Percentiles rank a stretch among this genome's conserved stretches.
Evolutionary conservation across 2,797 vertebrate genomes (phyloP).

Genomic region (Crypturellus tataupa): DNA sequence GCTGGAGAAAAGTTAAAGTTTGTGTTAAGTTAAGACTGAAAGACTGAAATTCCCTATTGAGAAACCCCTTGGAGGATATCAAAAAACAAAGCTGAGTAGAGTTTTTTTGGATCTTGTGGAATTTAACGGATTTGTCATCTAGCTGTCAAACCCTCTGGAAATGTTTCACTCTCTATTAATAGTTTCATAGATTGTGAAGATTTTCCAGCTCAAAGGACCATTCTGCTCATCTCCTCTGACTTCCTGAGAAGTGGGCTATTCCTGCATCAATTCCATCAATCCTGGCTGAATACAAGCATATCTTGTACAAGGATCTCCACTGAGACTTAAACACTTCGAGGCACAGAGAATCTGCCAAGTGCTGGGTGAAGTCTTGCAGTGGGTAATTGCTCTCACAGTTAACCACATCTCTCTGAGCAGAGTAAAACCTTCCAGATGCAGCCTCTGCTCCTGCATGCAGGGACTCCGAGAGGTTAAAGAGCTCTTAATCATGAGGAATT

Average conservation of each 20-base stretch:
- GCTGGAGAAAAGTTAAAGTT: conserved; percentile 16
- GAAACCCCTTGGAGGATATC: conserved; percentile 45
- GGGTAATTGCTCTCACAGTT: conserved; percentile 44
- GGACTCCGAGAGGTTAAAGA: conserved; percentile 13
- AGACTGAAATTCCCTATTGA: conserved; percentile 13
- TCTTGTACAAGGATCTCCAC: background rate
- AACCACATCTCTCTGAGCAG: background rate
- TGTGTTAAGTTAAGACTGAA: background rate
- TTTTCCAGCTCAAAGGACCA: conserved; percentile 55
- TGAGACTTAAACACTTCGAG: conserved; percentile 17
- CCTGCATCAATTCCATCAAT: background rate
- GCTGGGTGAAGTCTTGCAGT: conserved; percentile 19
- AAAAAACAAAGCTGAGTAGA: background rate
- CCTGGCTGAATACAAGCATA: background rate
- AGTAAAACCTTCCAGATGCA: background rate
- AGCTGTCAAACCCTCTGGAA: conserved; percentile 55
- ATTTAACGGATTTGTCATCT: conserved; percentile 59
- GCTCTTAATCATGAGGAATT: background rate
- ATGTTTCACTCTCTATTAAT: conserved; percentile 61
- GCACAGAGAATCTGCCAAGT: background rate
- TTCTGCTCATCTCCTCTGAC: conserved; percentile 6
- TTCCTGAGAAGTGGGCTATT: conserved; percentile 28
- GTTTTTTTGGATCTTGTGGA: conserved; percentile 42
- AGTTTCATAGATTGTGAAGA: conserved; percentile 48
- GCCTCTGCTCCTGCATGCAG: conserved; percentile 31